These are phyloP conservation scores for Paracanthobrama guichenoti DNA, from an alignment of 2,113 vertebrate species.

Conservation along the genomic window DNA sequence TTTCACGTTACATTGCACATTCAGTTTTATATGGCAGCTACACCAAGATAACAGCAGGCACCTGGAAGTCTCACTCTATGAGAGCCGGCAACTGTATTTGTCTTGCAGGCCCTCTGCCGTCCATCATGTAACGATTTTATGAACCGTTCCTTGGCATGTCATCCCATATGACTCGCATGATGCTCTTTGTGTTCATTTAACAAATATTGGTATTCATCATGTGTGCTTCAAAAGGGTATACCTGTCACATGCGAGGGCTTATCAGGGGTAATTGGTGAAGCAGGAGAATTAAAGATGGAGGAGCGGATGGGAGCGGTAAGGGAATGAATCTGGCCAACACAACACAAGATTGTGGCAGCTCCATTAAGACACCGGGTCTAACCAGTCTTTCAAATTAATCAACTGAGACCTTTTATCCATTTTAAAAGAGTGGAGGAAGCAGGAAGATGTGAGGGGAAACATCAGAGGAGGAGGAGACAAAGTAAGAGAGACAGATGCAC, in stretches of 20 bases:
- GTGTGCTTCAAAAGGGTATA: conserved; percentile 10
- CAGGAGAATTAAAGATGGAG: conserved; percentile 50
- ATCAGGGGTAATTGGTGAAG: conserved; percentile 60
- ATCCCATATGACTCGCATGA: conserved; percentile 7
- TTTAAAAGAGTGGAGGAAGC: background rate
- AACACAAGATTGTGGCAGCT: background rate
- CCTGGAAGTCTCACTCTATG: conserved; percentile 29
- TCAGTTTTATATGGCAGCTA: background rate
- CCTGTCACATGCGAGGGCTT: background rate
- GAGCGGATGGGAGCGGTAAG: background rate
- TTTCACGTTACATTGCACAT: conserved; percentile 7
- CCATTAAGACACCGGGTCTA: background rate
- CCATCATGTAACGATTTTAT: conserved; percentile 56
- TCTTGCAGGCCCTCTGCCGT: conserved; percentile 39
- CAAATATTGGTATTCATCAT: conserved; percentile 23
- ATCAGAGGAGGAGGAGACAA: background rate
- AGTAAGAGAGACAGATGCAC: background rate
- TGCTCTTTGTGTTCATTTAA: conserved; percentile 16
- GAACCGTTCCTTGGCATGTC: conserved; percentile 52
- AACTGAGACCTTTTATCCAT: conserved; percentile 14
- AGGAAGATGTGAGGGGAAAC: background rate
- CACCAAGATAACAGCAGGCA: conserved; percentile 30
- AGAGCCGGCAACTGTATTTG: conserved; percentile 25
- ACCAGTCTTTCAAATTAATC: conserved; percentile 24
- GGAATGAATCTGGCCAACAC: background rate